phyloP scores from a whole-genome alignment of 2,113 vertebrate genomes.

The Sinocyclocheilus maitianheensis region DNA sequence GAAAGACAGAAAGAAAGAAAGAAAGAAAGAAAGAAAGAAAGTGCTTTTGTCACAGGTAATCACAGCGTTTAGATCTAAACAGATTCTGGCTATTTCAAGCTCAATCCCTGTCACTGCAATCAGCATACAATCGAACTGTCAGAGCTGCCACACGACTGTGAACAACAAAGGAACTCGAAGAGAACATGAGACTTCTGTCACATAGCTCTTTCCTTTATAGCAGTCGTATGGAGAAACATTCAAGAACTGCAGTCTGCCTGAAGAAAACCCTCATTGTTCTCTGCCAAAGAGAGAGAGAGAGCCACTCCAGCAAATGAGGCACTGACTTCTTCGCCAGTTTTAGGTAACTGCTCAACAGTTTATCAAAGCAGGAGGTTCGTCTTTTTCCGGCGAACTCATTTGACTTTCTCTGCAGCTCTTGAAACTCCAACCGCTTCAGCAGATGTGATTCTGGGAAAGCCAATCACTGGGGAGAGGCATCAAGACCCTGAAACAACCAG shows the following conservation, averaged over 20 bases:
- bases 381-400: conserved; percentile 54
- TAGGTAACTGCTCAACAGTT: conserved; percentile 54
- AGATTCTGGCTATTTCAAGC: conserved; percentile 34
- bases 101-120: conserved; percentile 30
- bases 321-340: conserved; percentile 13
- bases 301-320: conserved; percentile 36
- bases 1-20: neutral
- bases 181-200: conserved; percentile 45
- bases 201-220: conserved; percentile 1
- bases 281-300: conserved; percentile 40
- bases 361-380: conserved; percentile 59
- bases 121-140: conserved; percentile 17
- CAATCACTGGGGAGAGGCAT: conserved; percentile 54
- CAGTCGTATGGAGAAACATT: conserved; percentile 28
- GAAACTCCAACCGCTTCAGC: conserved; percentile 64
- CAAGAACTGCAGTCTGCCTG: neutral
- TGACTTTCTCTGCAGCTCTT: conserved; percentile 50
- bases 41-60: neutral
- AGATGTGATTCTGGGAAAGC: conserved; percentile 73
- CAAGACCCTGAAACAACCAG: conserved; percentile 12
- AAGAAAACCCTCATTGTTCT: conserved; percentile 39
- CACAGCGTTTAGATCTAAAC: conserved; percentile 4
- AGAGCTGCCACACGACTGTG: neutral
- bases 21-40: neutral
- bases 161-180: conserved; percentile 29